phyloP scores from a whole-genome alignment of 1,140 invertebrate genomes.

The Bombus sylvicola region DNA sequence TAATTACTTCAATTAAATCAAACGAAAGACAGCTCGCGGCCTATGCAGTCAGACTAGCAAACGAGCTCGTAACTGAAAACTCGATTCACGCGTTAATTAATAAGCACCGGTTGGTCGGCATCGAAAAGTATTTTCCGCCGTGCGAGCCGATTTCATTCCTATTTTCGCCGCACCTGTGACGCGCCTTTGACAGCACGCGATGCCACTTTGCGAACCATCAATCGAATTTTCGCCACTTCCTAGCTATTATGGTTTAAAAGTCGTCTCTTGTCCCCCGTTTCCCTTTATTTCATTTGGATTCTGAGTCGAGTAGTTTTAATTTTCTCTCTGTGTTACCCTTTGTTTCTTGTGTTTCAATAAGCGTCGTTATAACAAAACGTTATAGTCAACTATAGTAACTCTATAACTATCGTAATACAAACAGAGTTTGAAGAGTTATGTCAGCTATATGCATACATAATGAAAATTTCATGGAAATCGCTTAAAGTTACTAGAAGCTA shows the following conservation, averaged over 20 bases:
- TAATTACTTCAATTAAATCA: constrained; percentile 53
- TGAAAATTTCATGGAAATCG: no score
- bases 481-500: no score
- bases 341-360: neutral
- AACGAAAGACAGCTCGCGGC: constrained; percentile 36
- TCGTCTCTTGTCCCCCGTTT: neutral
- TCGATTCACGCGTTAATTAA: constrained; percentile 51
- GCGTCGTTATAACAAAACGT: no score
- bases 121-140: constrained; percentile 25
- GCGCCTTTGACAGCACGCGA: constrained; percentile 21
- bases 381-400: no score
- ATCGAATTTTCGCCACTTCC: constrained; percentile 6
- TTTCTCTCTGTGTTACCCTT: neutral
- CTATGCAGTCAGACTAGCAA: constrained; percentile 10
- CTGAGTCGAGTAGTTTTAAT: neutral
- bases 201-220: neutral
- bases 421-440: no score
- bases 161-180: constrained; percentile 29
- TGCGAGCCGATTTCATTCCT: constrained; percentile 8
- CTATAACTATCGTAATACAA: no score
- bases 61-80: constrained; percentile 49
- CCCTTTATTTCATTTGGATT: neutral
- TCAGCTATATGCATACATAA: no score
- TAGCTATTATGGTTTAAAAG: neutral
- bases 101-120: neutral